Base-by-base conservation (phyloP, 2,113 vertebrate genomes). In the Bubalus kerabau region DNA sequence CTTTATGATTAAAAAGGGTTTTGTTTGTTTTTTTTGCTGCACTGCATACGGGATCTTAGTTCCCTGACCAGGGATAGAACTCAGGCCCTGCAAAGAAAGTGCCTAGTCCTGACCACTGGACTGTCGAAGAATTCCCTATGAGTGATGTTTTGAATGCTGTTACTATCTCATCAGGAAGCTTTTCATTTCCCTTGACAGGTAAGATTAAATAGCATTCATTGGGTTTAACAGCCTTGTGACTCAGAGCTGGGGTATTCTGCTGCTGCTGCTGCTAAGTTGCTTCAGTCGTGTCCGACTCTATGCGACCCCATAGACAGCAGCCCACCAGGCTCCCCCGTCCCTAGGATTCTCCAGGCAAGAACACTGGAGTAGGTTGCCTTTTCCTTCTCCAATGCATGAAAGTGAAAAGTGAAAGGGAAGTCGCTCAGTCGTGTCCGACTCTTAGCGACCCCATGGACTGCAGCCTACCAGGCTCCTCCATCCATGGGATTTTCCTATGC, bases 121-220 rank as follows among this genome's bases (percentile, higher is more conserved):
- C 26, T 17, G 15, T 28, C 0, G 2, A 46, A 46, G 76, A 80
- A 17, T 30, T 30, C 43, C 26, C 76, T 9, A 17, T 10, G 8
- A 83, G 71, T 23, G 40, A 36, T 36, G 54, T 87, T 96, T 91
- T 88, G 50, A 90, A 95, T 54, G 85, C 14, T 87, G 32, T 78
- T 94, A 83, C 24, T 83, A 56, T 86, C 62, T 92, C 46, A 94
- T 94, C 30, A 32, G 54, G 59, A 96, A 91, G 48, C 82, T 95
- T 78, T 17, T 57, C 10, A 15, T 92, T 92, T 90, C 64, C 87
- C 40, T 81, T 92, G 80, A 67, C 40, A 94, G 56, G 7, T 89
- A 43, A 74, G 62, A 82, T 84, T 86, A 82, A 97, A 19, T 86
- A 52, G 62, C 36, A 87, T 54, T 95, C 62, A 76, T 19, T 74